These are phyloP conservation scores for Microctonus brassicae DNA, from an alignment of 2,888 invertebrate genomes.

Conservation along the genomic window DNA sequence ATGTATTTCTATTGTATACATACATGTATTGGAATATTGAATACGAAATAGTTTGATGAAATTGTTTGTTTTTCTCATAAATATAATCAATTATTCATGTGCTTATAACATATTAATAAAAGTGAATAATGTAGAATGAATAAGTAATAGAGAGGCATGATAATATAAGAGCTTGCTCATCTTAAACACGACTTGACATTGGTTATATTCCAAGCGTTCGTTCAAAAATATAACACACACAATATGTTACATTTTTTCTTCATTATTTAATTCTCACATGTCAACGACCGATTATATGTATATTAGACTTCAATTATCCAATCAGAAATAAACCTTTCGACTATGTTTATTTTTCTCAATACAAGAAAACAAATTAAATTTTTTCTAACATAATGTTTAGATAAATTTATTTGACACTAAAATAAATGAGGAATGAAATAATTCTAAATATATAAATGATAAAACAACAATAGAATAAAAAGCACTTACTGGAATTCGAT, in stretches of 20 bases:
- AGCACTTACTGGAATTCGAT: conserved; percentile 68
- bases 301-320: neutral
- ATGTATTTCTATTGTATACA: too few species aligned
- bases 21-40: too few species aligned
- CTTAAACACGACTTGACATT: neutral
- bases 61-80: too few species aligned
- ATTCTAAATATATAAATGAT: neutral
- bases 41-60: too few species aligned
- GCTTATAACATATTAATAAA: neutral
- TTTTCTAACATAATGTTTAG: too few species aligned
- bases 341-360: too few species aligned
- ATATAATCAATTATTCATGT: neutral
- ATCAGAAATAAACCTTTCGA: neutral
- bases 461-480: neutral
- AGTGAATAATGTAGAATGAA: neutral
- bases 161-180: neutral
- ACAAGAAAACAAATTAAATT: too few species aligned
- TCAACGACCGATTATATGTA: neutral
- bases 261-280: neutral
- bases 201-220: neutral
- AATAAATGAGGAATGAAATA: neutral
- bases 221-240: neutral
- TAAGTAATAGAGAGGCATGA: neutral
- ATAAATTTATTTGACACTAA: too few species aligned
- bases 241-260: neutral